phyloP scores from a whole-genome alignment of 2,113 vertebrate genomes.

The rabbit (Oryctolagus cuniculus) region DNA sequence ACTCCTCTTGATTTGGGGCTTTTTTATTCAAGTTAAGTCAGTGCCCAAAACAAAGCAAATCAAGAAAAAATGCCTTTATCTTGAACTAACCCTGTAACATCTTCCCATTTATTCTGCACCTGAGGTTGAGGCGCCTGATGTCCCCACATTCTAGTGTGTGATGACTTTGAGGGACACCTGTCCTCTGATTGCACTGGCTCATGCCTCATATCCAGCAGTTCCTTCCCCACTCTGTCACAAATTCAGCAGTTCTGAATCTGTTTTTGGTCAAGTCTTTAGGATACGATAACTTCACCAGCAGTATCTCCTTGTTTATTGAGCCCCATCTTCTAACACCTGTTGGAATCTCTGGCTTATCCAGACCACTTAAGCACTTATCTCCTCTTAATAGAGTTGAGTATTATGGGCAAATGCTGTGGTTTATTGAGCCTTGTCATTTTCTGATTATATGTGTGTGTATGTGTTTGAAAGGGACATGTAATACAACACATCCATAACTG shows the following conservation, averaged over 20 bases:
- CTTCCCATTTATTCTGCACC: not conserved
- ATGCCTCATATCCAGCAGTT: too few species aligned
- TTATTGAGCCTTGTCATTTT: not conserved
- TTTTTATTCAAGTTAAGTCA: not conserved
- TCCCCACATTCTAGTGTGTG: not conserved
- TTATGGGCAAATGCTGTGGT: not conserved
- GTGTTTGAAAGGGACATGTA: too few species aligned
- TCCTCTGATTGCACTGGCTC: not conserved
- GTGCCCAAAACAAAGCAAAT: conserved; percentile 14
- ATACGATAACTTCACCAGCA: not conserved
- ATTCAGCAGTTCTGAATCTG: not conserved
- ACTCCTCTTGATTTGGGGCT: not conserved
- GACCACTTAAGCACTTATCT: not conserved
- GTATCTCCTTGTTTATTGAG: not conserved
- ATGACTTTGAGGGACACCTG: not conserved
- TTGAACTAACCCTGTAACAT: not conserved
- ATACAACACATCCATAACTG: too few species aligned
- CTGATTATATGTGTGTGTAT: not conserved
- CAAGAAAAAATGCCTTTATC: not conserved
- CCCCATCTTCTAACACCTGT: not conserved
- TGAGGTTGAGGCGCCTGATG: too few species aligned
- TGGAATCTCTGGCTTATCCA: not conserved
- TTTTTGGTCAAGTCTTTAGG: not conserved
- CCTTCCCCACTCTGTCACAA: not conserved
- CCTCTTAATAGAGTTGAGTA: not conserved